phyloP scores from a whole-genome alignment of 2,888 invertebrate genomes.

The Leptopilina myrica region DNA sequence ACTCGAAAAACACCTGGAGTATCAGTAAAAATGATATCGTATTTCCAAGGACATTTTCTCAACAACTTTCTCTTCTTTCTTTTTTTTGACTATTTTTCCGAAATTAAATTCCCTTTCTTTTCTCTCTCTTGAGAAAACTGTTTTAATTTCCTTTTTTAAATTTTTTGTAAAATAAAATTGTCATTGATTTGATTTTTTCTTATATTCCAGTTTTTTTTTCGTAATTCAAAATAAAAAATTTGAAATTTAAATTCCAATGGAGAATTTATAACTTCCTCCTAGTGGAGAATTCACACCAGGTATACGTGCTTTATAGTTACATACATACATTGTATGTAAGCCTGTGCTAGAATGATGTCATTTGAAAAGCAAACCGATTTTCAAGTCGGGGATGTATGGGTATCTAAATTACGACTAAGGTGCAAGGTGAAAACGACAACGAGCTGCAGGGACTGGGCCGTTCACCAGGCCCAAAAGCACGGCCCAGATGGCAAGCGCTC shows the following conservation, averaged over 20 bases:
- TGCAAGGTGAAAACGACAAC: conserved; percentile 59
- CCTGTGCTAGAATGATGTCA: background rate
- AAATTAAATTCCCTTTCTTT: too few species aligned
- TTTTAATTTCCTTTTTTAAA: too few species aligned
- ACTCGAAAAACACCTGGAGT: conserved; percentile 15
- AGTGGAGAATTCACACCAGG: background rate
- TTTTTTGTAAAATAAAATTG: too few species aligned
- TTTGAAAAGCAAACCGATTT: conserved; percentile 32
- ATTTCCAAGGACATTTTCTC: conserved; percentile 6
- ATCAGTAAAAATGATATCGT: conserved; percentile 5
- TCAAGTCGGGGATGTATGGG: conserved; percentile 26
- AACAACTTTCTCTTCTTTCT: background rate
- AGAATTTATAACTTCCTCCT: background rate
- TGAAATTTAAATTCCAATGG: conserved; percentile 29
- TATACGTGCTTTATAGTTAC: conserved; percentile 20
- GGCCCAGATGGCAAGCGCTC: conserved; percentile 75
- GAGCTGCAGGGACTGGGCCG: conserved; percentile 59
- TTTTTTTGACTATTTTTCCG: background rate
- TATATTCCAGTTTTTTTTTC: background rate
- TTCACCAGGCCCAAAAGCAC: conserved; percentile 51
- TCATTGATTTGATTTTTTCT: too few species aligned
- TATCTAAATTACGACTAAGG: conserved; percentile 44
- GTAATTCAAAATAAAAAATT: background rate
- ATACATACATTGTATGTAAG: conserved; percentile 2
- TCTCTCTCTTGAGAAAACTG: too few species aligned